Percentiles rank a stretch among this genome's conserved stretches.
Conservation (phyloP, 2,113 vertebrate genomes). For the Thermophis baileyi region DNA sequence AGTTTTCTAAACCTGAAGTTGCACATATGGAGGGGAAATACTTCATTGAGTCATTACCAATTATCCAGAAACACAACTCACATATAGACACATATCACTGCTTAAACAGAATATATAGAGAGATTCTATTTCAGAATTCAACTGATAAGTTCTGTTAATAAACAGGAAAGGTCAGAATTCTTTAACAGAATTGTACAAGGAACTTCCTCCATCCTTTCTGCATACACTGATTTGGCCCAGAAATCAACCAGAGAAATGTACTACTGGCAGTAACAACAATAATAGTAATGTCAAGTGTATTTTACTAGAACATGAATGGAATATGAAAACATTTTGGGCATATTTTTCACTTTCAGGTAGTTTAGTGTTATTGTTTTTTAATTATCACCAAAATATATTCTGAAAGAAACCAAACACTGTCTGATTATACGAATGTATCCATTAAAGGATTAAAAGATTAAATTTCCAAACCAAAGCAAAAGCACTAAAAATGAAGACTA, state of each 20-base stretch:
- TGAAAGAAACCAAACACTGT: neutral
- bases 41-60: accelerated
- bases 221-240: too few relatives aligned
- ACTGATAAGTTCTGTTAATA: neutral
- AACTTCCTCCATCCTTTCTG: neutral
- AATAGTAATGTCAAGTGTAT: neutral
- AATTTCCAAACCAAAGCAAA: neutral
- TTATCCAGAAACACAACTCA: neutral
- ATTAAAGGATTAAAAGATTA: neutral
- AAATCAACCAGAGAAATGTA: neutral
- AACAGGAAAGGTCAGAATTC: neutral
- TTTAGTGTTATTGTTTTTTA: too few relatives aligned
- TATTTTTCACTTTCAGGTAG: neutral
- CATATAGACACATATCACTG: neutral
- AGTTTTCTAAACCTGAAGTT: neutral
- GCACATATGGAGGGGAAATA: neutral
- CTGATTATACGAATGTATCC: neutral
- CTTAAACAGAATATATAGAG: neutral
- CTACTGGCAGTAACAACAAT: neutral
- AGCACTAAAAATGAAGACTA: neutral
- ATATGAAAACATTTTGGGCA: neutral
- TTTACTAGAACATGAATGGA: neutral
- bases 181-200: neutral
- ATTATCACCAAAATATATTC: neutral
- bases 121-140: neutral